Evolutionary conservation across 2,113 vertebrate genomes (phyloP).

Genomic region (Phrynosoma blainvillii): DNA sequence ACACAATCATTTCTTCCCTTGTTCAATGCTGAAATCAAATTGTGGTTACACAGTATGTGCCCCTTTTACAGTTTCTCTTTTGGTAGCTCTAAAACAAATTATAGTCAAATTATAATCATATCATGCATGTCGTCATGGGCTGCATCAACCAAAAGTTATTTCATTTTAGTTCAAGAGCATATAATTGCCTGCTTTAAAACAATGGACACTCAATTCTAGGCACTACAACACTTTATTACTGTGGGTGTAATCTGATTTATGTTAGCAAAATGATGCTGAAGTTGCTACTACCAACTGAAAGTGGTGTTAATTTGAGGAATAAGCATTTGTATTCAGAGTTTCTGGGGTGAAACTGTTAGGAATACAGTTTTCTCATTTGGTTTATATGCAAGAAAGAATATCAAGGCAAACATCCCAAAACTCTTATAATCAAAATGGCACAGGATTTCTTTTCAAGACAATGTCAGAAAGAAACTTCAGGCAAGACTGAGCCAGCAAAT

Average conservation of each 20-base stretch:
- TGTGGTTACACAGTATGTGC: background rate
- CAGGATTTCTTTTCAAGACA: background rate
- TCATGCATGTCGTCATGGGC: too few relatives aligned
- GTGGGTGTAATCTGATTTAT: background rate
- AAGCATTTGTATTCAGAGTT: background rate
- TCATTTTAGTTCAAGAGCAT: constrained; percentile 37
- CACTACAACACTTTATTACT: background rate
- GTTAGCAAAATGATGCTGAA: constrained; percentile 10
- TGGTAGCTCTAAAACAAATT: background rate
- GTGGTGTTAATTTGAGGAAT: constrained; percentile 31
- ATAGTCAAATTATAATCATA: background rate
- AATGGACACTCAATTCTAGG: background rate
- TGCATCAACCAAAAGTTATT: background rate
- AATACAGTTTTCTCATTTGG: too few relatives aligned
- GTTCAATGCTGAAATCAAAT: background rate
- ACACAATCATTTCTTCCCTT: background rate
- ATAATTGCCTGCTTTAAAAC: constrained; percentile 33
- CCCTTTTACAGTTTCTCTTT: background rate
- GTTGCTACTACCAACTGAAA: constrained; percentile 23
- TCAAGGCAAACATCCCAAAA: constrained; percentile 5
- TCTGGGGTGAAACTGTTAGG: constrained; percentile 18
- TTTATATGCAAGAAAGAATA: background rate
- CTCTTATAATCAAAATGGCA: background rate
- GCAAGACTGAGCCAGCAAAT: constrained; percentile 64
- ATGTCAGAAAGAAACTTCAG: background rate